Evolutionary conservation across 1,140 invertebrate species (phyloP).

Genomic region (Globodera rostochiensis): DNA sequence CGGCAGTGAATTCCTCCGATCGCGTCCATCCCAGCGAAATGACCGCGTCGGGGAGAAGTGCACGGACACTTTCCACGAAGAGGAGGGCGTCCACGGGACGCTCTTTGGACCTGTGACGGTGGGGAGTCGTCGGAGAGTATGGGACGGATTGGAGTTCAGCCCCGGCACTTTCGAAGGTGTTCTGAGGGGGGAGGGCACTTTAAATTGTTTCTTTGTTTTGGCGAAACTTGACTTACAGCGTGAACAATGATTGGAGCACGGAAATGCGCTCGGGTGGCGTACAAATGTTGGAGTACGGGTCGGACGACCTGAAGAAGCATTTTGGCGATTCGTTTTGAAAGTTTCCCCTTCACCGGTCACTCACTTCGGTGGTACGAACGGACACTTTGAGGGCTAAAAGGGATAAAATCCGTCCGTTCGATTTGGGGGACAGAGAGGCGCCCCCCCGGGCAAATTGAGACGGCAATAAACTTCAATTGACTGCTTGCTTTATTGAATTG

Average conservation of each 20-base stretch:
- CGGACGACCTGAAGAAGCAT: slow-evolving; percentile 21
- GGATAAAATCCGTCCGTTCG: neutral
- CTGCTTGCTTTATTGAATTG: neutral
- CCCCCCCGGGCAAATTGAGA: no score
- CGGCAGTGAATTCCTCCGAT: slow-evolving; percentile 41
- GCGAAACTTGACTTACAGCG: slow-evolving; percentile 27
- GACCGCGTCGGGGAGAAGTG: slow-evolving; percentile 53
- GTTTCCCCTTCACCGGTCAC: neutral
- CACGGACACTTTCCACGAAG: slow-evolving; percentile 45
- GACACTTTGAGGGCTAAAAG: slow-evolving; percentile 50
- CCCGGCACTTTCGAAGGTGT: slow-evolving; percentile 17
- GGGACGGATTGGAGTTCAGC: neutral
- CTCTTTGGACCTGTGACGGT: slow-evolving; percentile 20
- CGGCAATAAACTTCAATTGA: neutral
- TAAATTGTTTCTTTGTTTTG: neutral
- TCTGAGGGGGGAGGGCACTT: slow-evolving; percentile 3
- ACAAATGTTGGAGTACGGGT: slow-evolving; percentile 48
- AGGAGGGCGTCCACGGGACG: slow-evolving; percentile 45
- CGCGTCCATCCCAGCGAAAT: slow-evolving; percentile 43
- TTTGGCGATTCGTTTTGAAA: neutral
- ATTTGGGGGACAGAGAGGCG: neutral
- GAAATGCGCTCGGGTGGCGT: slow-evolving; percentile 47
- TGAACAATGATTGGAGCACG: slow-evolving; percentile 52
- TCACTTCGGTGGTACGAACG: slow-evolving; percentile 49
- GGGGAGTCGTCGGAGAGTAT: neutral